phyloP scores from a whole-genome alignment of 2,888 invertebrate species.

The Hemistola chrysoprasaria region DNA sequence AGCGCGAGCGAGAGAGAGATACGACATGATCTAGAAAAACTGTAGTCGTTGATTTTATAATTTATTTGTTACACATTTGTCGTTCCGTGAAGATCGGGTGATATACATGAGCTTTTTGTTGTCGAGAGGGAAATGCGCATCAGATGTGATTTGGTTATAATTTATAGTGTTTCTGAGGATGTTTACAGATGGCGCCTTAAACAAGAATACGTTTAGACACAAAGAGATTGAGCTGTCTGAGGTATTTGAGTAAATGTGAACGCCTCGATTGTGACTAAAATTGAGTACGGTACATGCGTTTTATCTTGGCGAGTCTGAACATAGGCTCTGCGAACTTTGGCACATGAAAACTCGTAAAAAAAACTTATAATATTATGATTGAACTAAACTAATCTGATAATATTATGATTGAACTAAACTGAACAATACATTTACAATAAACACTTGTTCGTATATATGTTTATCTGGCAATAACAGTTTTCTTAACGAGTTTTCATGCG shows the following conservation, averaged over 20 bases:
- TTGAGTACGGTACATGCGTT: too few relatives aligned
- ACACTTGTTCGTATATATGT: too few relatives aligned
- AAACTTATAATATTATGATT: too few relatives aligned
- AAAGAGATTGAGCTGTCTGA: slow-evolving; percentile 25
- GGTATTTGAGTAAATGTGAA: slow-evolving; percentile 1
- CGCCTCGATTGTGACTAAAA: too few relatives aligned
- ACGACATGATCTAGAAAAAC: slow-evolving; percentile 71
- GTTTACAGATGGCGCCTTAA: slow-evolving; percentile 63
- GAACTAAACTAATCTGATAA: too few relatives aligned
- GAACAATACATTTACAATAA: too few relatives aligned
- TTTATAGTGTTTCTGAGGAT: slow-evolving; percentile 76
- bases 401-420: too few relatives aligned
- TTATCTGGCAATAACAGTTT: too few relatives aligned
- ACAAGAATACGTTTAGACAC: slow-evolving; percentile 43
- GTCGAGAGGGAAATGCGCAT: slow-evolving; percentile 73
- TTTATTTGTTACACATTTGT: slow-evolving; percentile 83
- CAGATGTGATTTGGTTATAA: slow-evolving; percentile 79
- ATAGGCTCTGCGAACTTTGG: too few relatives aligned
- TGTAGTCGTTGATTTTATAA: slow-evolving; percentile 78
- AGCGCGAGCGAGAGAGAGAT: slow-evolving; percentile 47
- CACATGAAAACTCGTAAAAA: too few relatives aligned
- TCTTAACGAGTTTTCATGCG: too few relatives aligned
- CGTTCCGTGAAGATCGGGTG: slow-evolving; percentile 79
- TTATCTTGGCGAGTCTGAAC: too few relatives aligned
- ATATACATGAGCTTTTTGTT: slow-evolving; percentile 79